A percentile compares a stretch with the other conserved stretches of the same genome.
Conservation (phyloP, 2,888 invertebrate genomes). For the Apodemia duryi region DNA sequence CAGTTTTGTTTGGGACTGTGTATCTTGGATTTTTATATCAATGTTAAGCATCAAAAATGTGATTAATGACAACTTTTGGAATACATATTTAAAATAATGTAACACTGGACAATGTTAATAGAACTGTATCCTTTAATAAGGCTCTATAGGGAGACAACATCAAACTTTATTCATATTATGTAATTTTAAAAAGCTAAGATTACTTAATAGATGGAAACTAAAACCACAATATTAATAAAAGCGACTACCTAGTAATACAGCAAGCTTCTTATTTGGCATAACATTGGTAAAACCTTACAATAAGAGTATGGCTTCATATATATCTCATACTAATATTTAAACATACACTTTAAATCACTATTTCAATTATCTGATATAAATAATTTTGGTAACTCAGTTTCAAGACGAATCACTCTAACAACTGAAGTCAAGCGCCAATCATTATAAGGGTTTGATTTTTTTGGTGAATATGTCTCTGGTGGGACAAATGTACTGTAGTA, state of each 20-base stretch:
- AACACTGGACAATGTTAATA: too few relatives aligned
- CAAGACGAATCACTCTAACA: conserved; percentile 84
- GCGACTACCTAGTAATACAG: not conserved
- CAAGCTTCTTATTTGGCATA: conserved; percentile 9
- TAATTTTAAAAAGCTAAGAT: not conserved
- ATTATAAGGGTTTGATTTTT: conserved; percentile 56
- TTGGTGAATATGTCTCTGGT: conserved; percentile 55
- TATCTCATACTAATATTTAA: conserved; percentile 27
- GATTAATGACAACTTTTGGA: too few relatives aligned
- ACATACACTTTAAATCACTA: conserved; percentile 14
- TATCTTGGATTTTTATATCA: too few relatives aligned
- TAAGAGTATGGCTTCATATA: conserved; percentile 38
- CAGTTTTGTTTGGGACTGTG: too few relatives aligned
- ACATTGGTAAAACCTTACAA: not conserved
- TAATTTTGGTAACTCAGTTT: conserved; percentile 85
- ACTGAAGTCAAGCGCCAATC: conserved; percentile 83
- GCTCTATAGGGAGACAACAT: too few relatives aligned
- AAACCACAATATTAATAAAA: not conserved
- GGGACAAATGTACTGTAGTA: conserved; percentile 83
- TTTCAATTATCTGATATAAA: conserved; percentile 71
- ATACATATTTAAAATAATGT: too few relatives aligned
- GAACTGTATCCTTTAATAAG: too few relatives aligned
- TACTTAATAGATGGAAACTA: not conserved
- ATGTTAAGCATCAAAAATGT: too few relatives aligned
- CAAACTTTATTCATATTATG: not conserved